phyloP scores from a whole-genome alignment of 2,888 invertebrate species.

The Pyrgus malvae region DNA sequence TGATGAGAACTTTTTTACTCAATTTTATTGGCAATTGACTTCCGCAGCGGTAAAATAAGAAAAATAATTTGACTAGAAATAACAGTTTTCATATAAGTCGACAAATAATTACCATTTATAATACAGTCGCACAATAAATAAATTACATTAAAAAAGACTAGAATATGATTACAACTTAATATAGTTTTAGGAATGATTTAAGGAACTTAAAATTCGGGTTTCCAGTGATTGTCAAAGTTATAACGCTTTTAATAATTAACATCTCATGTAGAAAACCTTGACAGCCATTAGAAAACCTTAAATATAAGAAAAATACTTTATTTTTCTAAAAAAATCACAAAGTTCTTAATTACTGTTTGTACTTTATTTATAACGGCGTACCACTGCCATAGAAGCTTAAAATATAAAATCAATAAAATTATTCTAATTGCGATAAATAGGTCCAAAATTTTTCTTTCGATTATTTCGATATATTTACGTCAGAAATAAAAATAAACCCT shows the following conservation, averaged over 20 bases:
- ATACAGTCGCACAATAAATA: constrained; percentile 69
- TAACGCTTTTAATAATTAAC: constrained; percentile 36
- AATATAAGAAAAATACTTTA: constrained; percentile 7
- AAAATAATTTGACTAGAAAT: constrained; percentile 78
- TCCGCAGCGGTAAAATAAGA: constrained; percentile 68
- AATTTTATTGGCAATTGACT: constrained; percentile 37
- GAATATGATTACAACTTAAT: constrained; percentile 38
- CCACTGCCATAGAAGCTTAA: constrained; percentile 9
- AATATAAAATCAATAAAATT: neutral
- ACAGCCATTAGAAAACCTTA: constrained; percentile 20
- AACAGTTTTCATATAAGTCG: constrained; percentile 60
- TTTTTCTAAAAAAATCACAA: too few relatives aligned
- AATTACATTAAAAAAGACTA: constrained; percentile 27
- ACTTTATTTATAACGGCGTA: neutral
- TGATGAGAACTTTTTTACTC: too few relatives aligned
- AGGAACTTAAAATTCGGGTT: constrained; percentile 42
- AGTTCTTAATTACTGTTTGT: neutral
- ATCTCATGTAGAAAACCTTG: constrained; percentile 27
- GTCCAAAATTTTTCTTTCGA: neutral
- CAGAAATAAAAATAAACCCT: neutral
- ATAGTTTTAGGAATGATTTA: constrained; percentile 43
- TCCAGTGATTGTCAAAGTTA: constrained; percentile 29
- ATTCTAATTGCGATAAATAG: neutral
- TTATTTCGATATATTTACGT: too few relatives aligned
- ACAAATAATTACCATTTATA: constrained; percentile 57